Evolutionary conservation across 1,140 invertebrate species (phyloP).

Genomic region (Centruroides vittatus): DNA sequence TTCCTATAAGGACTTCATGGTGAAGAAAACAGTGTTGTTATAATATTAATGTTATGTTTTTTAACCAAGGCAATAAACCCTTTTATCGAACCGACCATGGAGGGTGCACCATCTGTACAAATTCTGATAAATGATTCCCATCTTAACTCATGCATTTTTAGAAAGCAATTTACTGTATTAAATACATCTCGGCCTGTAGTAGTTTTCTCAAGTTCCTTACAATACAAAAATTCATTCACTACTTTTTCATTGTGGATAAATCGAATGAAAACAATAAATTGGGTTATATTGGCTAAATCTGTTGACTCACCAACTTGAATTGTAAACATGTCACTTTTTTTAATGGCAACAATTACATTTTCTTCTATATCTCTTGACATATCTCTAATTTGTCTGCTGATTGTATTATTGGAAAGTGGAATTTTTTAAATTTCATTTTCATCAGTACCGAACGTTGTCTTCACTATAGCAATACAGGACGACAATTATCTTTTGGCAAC

Average conservation of each 20-base stretch:
- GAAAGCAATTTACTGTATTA: too few relatives aligned
- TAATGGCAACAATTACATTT: not conserved
- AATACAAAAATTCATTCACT: too few relatives aligned
- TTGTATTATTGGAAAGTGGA: not conserved
- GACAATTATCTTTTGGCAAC: not conserved
- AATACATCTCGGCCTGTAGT: too few relatives aligned
- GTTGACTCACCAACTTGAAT: not conserved
- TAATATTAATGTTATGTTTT: not conserved
- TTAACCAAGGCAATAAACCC: slow-evolving; percentile 19
- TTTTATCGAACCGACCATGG: slow-evolving; percentile 17
- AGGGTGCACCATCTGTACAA: slow-evolving; percentile 22
- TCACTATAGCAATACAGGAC: not conserved
- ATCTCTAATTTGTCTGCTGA: not conserved
- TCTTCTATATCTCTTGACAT: not conserved
- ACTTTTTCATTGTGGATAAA: too few relatives aligned
- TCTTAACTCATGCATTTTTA: slow-evolving; percentile 3
- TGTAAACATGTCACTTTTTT: not conserved
- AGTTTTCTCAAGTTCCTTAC: too few relatives aligned
- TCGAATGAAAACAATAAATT: not conserved
- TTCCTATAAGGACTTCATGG: too few relatives aligned
- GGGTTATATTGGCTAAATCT: not conserved
- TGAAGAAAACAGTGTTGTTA: too few relatives aligned
- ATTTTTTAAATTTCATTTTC: not conserved
- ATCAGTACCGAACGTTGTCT: not conserved
- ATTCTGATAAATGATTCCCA: slow-evolving; percentile 18